Conservation (phyloP, 2,113 vertebrate genomes). For the Nerophis ophidion region DNA sequence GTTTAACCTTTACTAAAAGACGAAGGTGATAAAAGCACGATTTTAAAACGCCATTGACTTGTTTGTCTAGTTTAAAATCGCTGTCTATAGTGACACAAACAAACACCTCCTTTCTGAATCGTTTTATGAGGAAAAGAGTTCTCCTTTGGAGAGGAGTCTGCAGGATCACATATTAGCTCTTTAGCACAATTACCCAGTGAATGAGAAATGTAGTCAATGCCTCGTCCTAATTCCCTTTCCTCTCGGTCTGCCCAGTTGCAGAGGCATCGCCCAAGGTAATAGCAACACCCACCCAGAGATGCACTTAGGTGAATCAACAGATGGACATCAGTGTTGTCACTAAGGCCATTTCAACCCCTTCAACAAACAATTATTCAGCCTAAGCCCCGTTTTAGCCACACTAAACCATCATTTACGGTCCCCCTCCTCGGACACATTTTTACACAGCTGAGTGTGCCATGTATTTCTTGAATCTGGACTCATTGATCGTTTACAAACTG, state of each 20-base stretch:
- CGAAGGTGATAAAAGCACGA: too few relatives aligned
- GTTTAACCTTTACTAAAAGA: too few relatives aligned
- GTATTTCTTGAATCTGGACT: too few relatives aligned
- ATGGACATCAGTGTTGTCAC: slow-evolving; percentile 58
- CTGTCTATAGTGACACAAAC: too few relatives aligned
- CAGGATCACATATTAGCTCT: slow-evolving; percentile 17
- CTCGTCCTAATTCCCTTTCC: slow-evolving; percentile 50
- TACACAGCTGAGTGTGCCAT: too few relatives aligned
- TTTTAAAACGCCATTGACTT: too few relatives aligned
- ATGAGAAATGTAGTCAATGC: slow-evolving; percentile 38
- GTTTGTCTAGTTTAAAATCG: too few relatives aligned
- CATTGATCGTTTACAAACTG: too few relatives aligned
- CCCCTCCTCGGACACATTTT: too few relatives aligned
- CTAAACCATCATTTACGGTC: too few relatives aligned
- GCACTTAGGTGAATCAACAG: slow-evolving; percentile 58
- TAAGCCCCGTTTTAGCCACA: too few relatives aligned
- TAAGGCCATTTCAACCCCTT: slow-evolving; percentile 1
- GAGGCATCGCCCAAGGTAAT: slow-evolving; percentile 28
- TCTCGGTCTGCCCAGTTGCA: slow-evolving; percentile 49
- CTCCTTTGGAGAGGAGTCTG: slow-evolving; percentile 4
- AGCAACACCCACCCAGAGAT: neutral
- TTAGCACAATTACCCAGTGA: slow-evolving; percentile 37
- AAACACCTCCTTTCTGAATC: neutral
- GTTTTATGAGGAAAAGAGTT: neutral
- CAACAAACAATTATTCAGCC: too few relatives aligned